phyloP scores from a whole-genome alignment of 2,888 invertebrate species.

The Calameuta filiformis region DNA sequence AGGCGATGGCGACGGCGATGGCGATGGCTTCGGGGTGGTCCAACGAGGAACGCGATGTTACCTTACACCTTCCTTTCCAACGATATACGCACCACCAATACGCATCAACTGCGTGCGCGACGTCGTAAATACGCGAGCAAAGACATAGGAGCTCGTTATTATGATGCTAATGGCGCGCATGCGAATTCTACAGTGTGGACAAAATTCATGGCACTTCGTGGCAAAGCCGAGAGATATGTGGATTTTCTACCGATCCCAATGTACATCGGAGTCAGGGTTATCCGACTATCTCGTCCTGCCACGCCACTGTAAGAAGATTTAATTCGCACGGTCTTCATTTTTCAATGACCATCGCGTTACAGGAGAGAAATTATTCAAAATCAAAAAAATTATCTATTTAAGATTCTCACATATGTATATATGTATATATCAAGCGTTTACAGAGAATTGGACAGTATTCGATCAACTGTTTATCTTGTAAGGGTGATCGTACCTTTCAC shows the following conservation, averaged over 20 bases:
- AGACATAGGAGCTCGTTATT: constrained; percentile 58
- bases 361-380: neutral
- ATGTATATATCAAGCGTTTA: neutral
- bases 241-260: neutral
- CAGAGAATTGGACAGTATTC: neutral
- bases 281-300: neutral
- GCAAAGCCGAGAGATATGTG: neutral
- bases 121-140: constrained; percentile 53
- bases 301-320: neutral
- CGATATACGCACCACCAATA: constrained; percentile 57
- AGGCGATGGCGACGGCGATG: constrained; percentile 12
- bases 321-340: neutral
- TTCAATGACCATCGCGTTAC: neutral
- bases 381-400: neutral
- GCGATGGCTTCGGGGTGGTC: constrained; percentile 54
- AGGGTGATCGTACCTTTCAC: constrained; percentile 39
- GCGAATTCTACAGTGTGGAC: constrained; percentile 41
- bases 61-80: constrained; percentile 52
- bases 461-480: neutral
- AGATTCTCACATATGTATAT: neutral
- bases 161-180: constrained; percentile 55
- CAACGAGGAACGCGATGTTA: constrained; percentile 49
- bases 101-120: constrained; percentile 53
- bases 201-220: constrained; percentile 36
- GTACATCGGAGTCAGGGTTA: neutral